Base-by-base conservation (phyloP, 1,140 invertebrate genomes). In the Mamestra configurata region DNA sequence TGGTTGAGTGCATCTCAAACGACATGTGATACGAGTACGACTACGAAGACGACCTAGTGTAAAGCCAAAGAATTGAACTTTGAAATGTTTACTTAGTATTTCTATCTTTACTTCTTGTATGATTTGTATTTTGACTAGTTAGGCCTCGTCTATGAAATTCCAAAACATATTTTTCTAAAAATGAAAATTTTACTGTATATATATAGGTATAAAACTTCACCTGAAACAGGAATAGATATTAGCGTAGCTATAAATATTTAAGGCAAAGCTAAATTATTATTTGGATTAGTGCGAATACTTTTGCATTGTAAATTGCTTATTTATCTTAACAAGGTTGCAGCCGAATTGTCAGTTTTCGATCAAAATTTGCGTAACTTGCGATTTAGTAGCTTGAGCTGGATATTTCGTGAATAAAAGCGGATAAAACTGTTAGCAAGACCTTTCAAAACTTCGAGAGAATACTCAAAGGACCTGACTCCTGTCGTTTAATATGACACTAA, bases 41-140 rank as follows among this genome's bases (percentile, higher is more conserved):
- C 75, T 84, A 87, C 51, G 90, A 93, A 87, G 90, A 93, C 27
- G 91, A 93, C 85, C 81, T 92, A 70, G 92, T 93, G 83, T 93
- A 92, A 93, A 79, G 55, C 77, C 77, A 79, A 79, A 71, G 77
- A 76, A 10, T 20, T 61, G n/a, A 57, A 20, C 49, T 40, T 20
- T 76, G 40, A 46, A 76, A 43, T 76, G 55, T 64, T 64, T 59
- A 55, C 31, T 59, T 46, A 43, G 49, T 59, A 24, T 75, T 11
- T 66, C 35, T 75, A 43, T 59, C 35, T 46, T 20, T 35, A 24
- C 55, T 73, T 31, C 22, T 51, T 43, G n/a, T 31, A 59, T 59
- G 55, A 59, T 27, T 59, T 18, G 55, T 35, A 77, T 51, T 77
- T 68, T 37, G 31, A 78, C 20, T 68, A 77, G 75, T 31, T 70